These are phyloP conservation scores for Eristalis arbustorum DNA, from an alignment of 2,888 invertebrate genomes.

Conservation along the genomic window DNA sequence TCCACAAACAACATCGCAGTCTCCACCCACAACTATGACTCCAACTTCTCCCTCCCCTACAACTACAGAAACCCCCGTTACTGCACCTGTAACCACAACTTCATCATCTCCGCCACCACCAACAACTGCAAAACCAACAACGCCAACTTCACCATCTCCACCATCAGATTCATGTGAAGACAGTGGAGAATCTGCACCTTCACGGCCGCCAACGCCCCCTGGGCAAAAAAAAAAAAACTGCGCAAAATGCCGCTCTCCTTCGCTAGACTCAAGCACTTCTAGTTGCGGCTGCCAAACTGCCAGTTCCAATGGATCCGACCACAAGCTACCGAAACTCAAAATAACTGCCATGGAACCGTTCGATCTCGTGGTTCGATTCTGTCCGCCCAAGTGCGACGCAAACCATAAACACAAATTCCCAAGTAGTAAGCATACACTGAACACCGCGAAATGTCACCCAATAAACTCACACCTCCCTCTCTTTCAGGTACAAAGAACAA, in stretches of 20 bases:
- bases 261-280: conserved; percentile 40
- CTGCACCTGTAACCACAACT: not conserved
- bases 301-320: not conserved
- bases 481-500: conserved; percentile 30
- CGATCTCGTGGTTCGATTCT: conserved; percentile 75
- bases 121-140: conserved; percentile 12
- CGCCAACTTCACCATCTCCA: conserved; percentile 71
- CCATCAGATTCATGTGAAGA: conserved; percentile 48
- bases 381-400: conserved; percentile 73
- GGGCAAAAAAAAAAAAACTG: conserved; percentile 64
- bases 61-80: not conserved
- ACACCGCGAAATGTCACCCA: not conserved
- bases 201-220: not conserved
- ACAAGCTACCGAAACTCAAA: conserved; percentile 74
- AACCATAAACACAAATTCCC: conserved; percentile 74
- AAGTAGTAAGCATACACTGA: conserved; percentile 15
- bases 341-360: conserved; percentile 75
- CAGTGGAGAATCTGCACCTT: conserved; percentile 44
- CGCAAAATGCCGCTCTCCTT: conserved; percentile 71
- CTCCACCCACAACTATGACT: not conserved
- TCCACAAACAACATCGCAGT: not conserved
- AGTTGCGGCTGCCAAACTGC: not conserved
- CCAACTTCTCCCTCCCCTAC: not conserved
- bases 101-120: conserved; percentile 3
- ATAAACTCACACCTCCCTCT: not conserved